A percentile compares a stretch with the other conserved stretches of the same genome.
Conservation (phyloP, 1,140 invertebrate genomes). For the Aphaenogaster rudis region DNA sequence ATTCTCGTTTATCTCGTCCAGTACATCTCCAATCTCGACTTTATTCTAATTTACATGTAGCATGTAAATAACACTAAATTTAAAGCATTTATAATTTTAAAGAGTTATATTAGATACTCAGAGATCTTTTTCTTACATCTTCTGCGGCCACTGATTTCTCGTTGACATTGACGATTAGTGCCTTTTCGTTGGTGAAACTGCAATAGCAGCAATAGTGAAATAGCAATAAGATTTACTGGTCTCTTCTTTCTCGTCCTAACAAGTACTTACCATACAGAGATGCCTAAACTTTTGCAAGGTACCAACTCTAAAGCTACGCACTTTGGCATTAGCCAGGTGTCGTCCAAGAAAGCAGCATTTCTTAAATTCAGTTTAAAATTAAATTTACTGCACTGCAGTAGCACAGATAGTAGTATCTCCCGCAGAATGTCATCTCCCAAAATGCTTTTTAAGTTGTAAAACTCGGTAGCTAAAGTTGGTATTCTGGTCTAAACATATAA, state of each 20-base stretch:
- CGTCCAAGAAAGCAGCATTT: constrained; percentile 88
- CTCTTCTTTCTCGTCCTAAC: constrained; percentile 24
- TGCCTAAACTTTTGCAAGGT: constrained; percentile 87
- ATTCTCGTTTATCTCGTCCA: constrained; percentile 89
- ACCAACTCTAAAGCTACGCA: constrained; percentile 86
- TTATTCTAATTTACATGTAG: constrained; percentile 85
- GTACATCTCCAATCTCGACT: constrained; percentile 89
- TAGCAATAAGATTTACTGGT: constrained; percentile 2
- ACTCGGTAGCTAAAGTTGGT: constrained; percentile 77
- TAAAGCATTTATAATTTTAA: constrained; percentile 5
- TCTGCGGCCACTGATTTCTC: constrained; percentile 88
- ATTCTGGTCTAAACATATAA: constrained; percentile 75
- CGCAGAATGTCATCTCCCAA: constrained; percentile 88
- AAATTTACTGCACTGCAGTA: constrained; percentile 87
- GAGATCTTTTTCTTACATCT: constrained; percentile 85
- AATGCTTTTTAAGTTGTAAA: constrained; percentile 83
- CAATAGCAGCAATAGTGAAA: neutral
- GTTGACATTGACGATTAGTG: constrained; percentile 87
- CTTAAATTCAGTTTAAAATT: constrained; percentile 87
- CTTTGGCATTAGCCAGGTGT: constrained; percentile 87
- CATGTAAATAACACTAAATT: constrained; percentile 21
- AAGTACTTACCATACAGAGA: constrained; percentile 86
- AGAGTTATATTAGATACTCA: constrained; percentile 17
- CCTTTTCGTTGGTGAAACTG: constrained; percentile 88
- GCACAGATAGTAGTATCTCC: constrained; percentile 88